These are phyloP conservation scores for Lasioglossum oenotherae DNA, from an alignment of 2,888 invertebrate species.

Conservation along the genomic window DNA sequence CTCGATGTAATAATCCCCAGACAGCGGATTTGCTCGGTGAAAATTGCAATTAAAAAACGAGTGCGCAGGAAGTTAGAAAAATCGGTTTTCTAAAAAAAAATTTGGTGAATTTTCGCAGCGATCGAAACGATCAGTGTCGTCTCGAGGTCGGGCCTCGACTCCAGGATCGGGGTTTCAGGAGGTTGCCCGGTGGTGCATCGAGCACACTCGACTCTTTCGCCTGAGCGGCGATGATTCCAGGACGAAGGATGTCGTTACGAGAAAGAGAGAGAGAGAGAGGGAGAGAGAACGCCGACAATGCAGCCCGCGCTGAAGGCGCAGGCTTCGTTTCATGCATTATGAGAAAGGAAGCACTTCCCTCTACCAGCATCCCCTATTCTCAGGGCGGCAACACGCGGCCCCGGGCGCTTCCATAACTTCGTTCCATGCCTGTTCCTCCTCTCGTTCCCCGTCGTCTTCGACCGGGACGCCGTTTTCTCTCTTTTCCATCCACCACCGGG, in stretches of 20 bases:
- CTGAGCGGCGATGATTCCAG: constrained; percentile 45
- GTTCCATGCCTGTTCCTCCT: constrained; percentile 50
- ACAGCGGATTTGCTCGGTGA: too few species aligned
- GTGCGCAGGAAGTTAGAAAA: too few species aligned
- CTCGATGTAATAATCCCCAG: too few species aligned
- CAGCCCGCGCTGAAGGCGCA: constrained; percentile 49
- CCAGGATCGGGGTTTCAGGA: background rate
- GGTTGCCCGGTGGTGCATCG: constrained; percentile 3
- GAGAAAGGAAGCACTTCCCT: constrained; percentile 61
- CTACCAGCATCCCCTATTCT: constrained; percentile 60
- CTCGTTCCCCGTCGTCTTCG: constrained; percentile 7
- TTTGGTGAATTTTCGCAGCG: too few species aligned
- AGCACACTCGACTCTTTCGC: constrained; percentile 35
- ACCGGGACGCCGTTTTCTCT: constrained; percentile 38
- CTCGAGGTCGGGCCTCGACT: background rate
- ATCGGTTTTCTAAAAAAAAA: too few species aligned
- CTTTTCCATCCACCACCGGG: constrained; percentile 45
- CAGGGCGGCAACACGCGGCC: constrained; percentile 49
- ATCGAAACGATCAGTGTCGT: too few species aligned
- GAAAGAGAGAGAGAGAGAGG: constrained; percentile 17
- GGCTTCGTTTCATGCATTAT: constrained; percentile 68
- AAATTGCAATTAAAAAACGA: too few species aligned
- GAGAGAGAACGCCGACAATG: constrained; percentile 46
- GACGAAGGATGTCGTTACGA: constrained; percentile 59
- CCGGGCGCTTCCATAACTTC: constrained; percentile 69